Base-by-base conservation (phyloP, 2,113 vertebrate species). In the Ictalurus furcatus region DNA sequence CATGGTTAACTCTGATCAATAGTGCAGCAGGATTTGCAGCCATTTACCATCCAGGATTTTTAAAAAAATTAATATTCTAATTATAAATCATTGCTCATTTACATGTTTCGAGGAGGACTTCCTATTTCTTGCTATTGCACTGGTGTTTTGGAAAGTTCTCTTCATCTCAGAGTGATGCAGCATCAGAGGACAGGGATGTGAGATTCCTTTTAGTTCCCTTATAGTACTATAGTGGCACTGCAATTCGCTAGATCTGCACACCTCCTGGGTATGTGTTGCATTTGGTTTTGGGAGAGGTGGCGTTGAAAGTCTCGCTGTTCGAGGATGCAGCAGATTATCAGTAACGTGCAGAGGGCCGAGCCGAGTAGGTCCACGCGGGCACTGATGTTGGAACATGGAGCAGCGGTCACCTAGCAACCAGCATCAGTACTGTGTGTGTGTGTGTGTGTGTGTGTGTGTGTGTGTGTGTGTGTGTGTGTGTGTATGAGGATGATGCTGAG, bases 401-500 rank as follows among this genome's bases (percentile, higher is more conserved):
- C 96, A 97, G 96, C 96, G 6, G 95, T 97, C 89, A 96, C 97
- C 96, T 96, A 94, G 97, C 96, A 97, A 97, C 96, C 84, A 90
- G 85, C 92, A 91, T 92, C 93, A 92, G 87, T 92, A 92, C 93
- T 95, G 91, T 94, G 90, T 85, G 58, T 82, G 79, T 34, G n/a
- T 82, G 79, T 61, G 54, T 34, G 25, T 80, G 78, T 80, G 78
- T 80, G 78, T 56, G 78, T 54, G 76, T 48, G 48, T 48, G 48
- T 48, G 48, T 48, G 48, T 48, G 48, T 48, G 48, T 48, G 48
- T 48, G 48, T 48, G 48, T 9, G 48, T 48, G 48, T 52, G 48
- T 11, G 48, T 48, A 7, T 48, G 80, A 59, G 56, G 37, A 52
- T 73, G 37, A 56, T 81, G 88, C 87, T 88, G 88, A 90, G 89